phyloP scores from a whole-genome alignment of 2,888 invertebrate species.

The Himalopsyche tibetana region DNA sequence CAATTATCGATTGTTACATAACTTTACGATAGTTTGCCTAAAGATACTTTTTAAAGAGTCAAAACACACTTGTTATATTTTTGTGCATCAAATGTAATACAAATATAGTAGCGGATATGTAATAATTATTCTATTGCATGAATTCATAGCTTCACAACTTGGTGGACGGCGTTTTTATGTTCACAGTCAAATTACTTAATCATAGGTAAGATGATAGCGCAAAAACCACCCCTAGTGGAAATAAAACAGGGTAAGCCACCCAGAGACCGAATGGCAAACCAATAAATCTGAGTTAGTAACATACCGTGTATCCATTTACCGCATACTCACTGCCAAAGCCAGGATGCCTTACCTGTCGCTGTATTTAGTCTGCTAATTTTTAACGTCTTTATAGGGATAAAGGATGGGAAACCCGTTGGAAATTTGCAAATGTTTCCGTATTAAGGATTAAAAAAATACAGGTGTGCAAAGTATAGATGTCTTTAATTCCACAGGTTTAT shows the following conservation, averaged over 20 bases:
- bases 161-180: too few species aligned
- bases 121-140: too few species aligned
- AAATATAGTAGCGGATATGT: too few species aligned
- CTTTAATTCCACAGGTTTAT: too few species aligned
- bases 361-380: neutral
- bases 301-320: neutral
- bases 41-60: too few species aligned
- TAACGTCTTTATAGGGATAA: neutral
- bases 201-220: neutral
- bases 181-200: neutral
- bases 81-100: too few species aligned
- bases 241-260: neutral
- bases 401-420: slow-evolving; percentile 7
- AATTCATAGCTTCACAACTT: too few species aligned
- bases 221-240: neutral
- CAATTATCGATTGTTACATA: too few species aligned
- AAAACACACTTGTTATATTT: too few species aligned
- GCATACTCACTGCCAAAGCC: neutral
- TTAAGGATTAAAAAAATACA: neutral
- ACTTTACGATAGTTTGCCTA: too few species aligned
- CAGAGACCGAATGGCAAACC: neutral
- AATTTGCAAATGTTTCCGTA: neutral
- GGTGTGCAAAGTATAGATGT: too few species aligned
- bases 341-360: neutral
- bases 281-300: slow-evolving; percentile 57